Evolutionary conservation across 2,888 invertebrate genomes (phyloP), one percentile per base, ranked within the genome.

Genomic region (Pachydiplax longipennis): DNA sequence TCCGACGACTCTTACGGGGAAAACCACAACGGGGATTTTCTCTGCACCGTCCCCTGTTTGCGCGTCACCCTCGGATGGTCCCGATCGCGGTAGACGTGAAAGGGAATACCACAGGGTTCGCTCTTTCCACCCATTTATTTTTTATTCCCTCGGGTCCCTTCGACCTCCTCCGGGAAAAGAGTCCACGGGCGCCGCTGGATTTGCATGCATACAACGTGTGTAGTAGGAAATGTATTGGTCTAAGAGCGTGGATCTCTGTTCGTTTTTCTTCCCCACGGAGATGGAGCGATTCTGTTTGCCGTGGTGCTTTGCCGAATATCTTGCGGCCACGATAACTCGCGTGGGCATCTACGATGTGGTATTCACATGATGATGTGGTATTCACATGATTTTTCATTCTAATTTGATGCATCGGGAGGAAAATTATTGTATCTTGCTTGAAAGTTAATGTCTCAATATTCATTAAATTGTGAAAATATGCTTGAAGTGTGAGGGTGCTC

Each of bases 21-120:
- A 87, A 61, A 87, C 87, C 87, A 61, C 87, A 87, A 12, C 58
- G 61, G 83, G 58, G 83, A 83, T 83, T 83, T 83, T 35, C 83
- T 53, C 83, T 53, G 83, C 35, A 22, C n/a, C 53, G n/a, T 48
- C 35, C 58, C 83, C 83, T 61, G 83, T 83, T 58, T 83, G 53
- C 83, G 58, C 83, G 81, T 81, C 81, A n/a, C 81, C 37, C 81
- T 40, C 25, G n/a, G 65, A 12, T 61, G 61, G 61, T 61, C 61
- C 61, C 61, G 61, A 6, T 61, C 18, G 61, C 22, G 65, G 25
- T 0, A 22, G n/a, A 65, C n/a, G 25, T n/a, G 65, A 22, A 25
- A 65, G 13, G 65, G 65, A 65, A 25, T 65, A 25, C 65, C 65
- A n/a, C 65, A 65, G n/a, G 65, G 65, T n/a, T 65, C 65, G 0